Percentiles rank a stretch among this genome's conserved stretches.
Conservation (phyloP, 1,140 invertebrate species). For the Drosophila tristis region DNA sequence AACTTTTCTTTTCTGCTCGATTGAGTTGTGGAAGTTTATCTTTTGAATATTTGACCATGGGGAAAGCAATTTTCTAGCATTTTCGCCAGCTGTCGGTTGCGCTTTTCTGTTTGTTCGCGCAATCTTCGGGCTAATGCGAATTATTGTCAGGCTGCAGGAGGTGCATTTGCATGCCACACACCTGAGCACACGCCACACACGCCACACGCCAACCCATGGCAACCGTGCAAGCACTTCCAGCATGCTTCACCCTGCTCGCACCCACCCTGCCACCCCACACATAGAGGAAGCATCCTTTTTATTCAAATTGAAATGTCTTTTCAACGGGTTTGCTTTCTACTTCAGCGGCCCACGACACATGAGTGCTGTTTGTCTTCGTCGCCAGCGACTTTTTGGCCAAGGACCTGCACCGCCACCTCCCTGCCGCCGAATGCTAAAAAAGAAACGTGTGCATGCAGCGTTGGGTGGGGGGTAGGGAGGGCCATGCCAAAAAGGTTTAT, state of each 20-base stretch:
- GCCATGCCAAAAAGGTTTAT: slow-evolving; percentile 56
- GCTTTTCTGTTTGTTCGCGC: slow-evolving; percentile 50
- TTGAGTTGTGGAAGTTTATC: background rate
- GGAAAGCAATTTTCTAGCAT: slow-evolving; percentile 21
- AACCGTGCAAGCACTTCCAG: background rate
- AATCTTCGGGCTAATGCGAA: slow-evolving; percentile 76
- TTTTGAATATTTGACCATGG: slow-evolving; percentile 18
- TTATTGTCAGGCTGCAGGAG: slow-evolving; percentile 59
- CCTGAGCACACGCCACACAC: slow-evolving; percentile 2
- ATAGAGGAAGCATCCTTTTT: slow-evolving; percentile 44
- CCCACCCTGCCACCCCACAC: background rate
- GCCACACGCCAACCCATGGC: slow-evolving; percentile 4
- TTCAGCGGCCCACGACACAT: slow-evolving; percentile 74
- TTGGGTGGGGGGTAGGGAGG: slow-evolving; percentile 7
- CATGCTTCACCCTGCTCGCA: background rate
- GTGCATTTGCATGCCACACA: slow-evolving; percentile 69
- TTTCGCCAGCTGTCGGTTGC: slow-evolving; percentile 34
- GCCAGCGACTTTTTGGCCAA: slow-evolving; percentile 72
- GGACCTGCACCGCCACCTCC: slow-evolving; percentile 7
- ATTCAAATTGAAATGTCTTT: slow-evolving; percentile 83
- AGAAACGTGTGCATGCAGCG: slow-evolving; percentile 25
- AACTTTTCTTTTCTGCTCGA: too few relatives aligned
- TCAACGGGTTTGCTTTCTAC: slow-evolving; percentile 81
- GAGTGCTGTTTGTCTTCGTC: slow-evolving; percentile 79
- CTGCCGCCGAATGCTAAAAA: slow-evolving; percentile 1